These are phyloP conservation scores for Andrena cerasifolii DNA, from an alignment of 1,140 invertebrate species.

Conservation along the genomic window DNA sequence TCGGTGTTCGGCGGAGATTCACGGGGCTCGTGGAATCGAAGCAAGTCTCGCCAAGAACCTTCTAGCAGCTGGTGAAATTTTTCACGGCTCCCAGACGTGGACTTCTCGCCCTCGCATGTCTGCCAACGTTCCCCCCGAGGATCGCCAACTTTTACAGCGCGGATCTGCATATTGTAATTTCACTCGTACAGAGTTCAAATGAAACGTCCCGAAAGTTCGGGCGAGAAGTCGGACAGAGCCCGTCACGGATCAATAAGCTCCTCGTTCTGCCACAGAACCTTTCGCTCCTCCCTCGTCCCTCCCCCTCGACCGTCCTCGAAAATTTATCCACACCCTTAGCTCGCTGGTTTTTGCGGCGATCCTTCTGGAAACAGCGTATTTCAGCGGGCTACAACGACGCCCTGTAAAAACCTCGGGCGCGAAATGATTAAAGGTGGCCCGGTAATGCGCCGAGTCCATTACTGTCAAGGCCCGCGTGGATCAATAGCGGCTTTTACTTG, in stretches of 20 bases:
- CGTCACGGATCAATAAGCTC: slow-evolving; percentile 47
- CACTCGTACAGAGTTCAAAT: neutral
- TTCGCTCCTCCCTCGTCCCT: neutral
- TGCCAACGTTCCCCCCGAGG: neutral
- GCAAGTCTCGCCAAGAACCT: too few relatives aligned
- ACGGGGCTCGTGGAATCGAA: too few relatives aligned
- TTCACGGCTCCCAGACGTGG: neutral
- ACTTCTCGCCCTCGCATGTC: too few relatives aligned
- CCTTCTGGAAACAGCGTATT: neutral
- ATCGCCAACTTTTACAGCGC: neutral
- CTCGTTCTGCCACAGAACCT: neutral
- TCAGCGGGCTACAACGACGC: neutral
- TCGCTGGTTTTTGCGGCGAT: neutral
- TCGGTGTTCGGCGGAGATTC: neutral
- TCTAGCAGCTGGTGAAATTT: neutral
- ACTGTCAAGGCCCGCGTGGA: slow-evolving; percentile 17
- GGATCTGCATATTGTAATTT: slow-evolving; percentile 20
- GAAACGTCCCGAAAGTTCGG: slow-evolving; percentile 22
- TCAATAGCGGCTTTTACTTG: slow-evolving; percentile 6
- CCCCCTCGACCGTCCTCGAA: neutral
- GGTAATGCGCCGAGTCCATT: slow-evolving; percentile 31
- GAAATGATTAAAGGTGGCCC: slow-evolving; percentile 23
- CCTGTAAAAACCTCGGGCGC: neutral
- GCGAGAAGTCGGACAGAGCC: slow-evolving; percentile 27
- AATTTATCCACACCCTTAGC: neutral